Evolutionary conservation across 2,797 vertebrate genomes (phyloP).

Genomic region (Micrastur ruficollis): DNA sequence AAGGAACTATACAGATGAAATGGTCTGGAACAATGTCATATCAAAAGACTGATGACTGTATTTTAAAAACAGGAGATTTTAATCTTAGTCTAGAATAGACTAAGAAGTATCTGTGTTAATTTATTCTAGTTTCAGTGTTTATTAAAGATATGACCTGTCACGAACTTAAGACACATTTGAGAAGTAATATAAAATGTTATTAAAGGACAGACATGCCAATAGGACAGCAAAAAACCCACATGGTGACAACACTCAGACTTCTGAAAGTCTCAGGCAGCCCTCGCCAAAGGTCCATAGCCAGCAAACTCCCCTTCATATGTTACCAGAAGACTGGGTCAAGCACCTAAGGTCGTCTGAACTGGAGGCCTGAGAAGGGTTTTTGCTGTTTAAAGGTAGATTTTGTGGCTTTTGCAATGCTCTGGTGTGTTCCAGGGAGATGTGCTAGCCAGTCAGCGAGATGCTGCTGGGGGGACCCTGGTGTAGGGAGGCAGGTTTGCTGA

Average conservation of each 20-base stretch:
- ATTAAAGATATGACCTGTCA: background rate
- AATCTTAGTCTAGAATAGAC: background rate
- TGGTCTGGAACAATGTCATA: background rate
- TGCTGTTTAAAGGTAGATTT: background rate
- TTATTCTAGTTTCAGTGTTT: background rate
- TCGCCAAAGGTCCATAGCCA: background rate
- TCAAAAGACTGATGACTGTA: background rate
- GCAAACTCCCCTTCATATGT: background rate
- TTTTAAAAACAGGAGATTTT: background rate
- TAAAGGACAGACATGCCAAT: background rate
- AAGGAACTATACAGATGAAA: background rate
- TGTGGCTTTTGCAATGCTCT: background rate
- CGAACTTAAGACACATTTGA: background rate
- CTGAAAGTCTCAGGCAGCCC: background rate
- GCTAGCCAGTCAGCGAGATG: rapidly evolving
- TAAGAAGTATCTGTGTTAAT: background rate
- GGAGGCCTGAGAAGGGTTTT: background rate
- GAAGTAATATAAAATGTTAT: background rate
- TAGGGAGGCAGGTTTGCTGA: background rate
- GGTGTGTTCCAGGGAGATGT: rapidly evolving
- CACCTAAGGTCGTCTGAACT: background rate
- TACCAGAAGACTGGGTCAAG: background rate
- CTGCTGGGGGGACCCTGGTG: rapidly evolving
- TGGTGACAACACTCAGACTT: background rate
- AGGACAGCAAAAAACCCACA: background rate